A percentile compares a stretch with the other conserved stretches of the same genome.
phyloP scores from a whole-genome alignment of 1,140 invertebrate species.

The Drosophila sp. region DNA sequence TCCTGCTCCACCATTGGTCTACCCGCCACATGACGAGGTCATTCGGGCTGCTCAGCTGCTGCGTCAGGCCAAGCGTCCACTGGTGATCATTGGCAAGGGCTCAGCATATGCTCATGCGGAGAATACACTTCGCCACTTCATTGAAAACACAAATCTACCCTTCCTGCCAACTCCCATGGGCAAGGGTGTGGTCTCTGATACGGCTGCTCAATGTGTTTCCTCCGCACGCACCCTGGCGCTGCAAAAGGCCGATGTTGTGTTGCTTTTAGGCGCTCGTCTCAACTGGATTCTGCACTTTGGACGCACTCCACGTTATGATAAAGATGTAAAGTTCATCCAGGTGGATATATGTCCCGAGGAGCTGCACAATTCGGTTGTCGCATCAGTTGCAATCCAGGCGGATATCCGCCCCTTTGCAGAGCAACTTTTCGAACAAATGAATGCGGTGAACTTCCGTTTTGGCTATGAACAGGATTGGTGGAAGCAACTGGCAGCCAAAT shows the following conservation, averaged over 20 bases:
- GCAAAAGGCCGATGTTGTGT: conserved; percentile 93
- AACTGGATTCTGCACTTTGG: conserved; percentile 99
- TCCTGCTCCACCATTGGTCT: conserved; percentile 88
- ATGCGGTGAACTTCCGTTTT: conserved; percentile 86
- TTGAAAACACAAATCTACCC: conserved; percentile 90
- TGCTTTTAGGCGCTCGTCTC: conserved; percentile 95
- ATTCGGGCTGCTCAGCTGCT: conserved; percentile 89
- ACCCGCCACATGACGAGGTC: conserved; percentile 89
- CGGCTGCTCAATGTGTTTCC: conserved; percentile 90
- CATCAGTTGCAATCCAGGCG: conserved; percentile 91
- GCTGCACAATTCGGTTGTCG: conserved; percentile 93
- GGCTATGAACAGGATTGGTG: conserved; percentile 86
- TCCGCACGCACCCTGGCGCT: conserved; percentile 94
- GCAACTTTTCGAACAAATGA: conserved; percentile 87
- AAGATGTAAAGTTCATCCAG: conserved; percentile 95
- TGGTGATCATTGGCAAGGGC: conserved; percentile 97
- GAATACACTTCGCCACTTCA: conserved; percentile 88
- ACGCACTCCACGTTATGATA: conserved; percentile 91
- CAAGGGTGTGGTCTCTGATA: conserved; percentile 97
- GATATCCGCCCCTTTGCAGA: conserved; percentile 90
- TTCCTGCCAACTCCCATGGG: conserved; percentile 98
- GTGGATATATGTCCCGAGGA: conserved; percentile 96
- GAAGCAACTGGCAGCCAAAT: conserved; percentile 86
- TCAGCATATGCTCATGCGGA: conserved; percentile 94
- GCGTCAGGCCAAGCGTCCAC: conserved; percentile 89